Evolutionary conservation across 1,140 invertebrate species (phyloP).

Genomic region (Bradynema listronoti): DNA sequence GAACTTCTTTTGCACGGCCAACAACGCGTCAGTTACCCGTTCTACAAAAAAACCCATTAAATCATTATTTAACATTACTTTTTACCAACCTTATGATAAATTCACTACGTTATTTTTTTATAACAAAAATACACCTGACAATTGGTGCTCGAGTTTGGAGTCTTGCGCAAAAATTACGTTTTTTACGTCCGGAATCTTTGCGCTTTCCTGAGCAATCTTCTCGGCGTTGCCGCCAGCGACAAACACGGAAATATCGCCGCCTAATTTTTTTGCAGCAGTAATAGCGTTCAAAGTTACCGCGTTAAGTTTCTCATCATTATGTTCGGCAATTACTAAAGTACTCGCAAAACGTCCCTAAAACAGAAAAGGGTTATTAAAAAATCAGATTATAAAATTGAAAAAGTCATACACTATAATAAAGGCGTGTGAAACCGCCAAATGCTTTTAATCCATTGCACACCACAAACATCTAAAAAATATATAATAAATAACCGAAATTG

Average conservation of each 20-base stretch:
- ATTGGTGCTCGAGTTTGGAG: conserved; percentile 41
- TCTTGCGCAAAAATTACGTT: conserved; percentile 51
- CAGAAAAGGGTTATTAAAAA: too few species aligned
- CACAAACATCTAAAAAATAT: too few species aligned
- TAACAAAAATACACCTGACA: conserved; percentile 63
- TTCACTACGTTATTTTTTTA: neutral
- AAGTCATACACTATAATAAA: too few species aligned
- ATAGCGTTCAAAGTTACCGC: conserved; percentile 83
- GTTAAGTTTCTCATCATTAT: conserved; percentile 77
- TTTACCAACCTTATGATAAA: neutral
- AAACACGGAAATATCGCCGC: conserved; percentile 63
- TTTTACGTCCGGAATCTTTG: conserved; percentile 43
- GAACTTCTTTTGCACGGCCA: conserved; percentile 82
- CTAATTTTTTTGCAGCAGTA: conserved; percentile 82
- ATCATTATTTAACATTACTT: neutral
- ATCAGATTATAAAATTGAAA: too few species aligned
- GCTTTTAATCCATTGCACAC: too few species aligned
- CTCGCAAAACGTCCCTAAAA: conserved; percentile 48
- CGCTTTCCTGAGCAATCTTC: conserved; percentile 35
- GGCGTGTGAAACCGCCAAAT: too few species aligned
- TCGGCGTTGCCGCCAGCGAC: conserved; percentile 38
- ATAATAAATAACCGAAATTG: too few species aligned
- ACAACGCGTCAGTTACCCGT: conserved; percentile 74
- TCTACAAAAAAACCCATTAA: conserved; percentile 63
- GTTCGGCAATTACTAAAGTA: conserved; percentile 87